Evolutionary conservation across 1,140 invertebrate genomes (phyloP).

Genomic region (Sipha flava): DNA sequence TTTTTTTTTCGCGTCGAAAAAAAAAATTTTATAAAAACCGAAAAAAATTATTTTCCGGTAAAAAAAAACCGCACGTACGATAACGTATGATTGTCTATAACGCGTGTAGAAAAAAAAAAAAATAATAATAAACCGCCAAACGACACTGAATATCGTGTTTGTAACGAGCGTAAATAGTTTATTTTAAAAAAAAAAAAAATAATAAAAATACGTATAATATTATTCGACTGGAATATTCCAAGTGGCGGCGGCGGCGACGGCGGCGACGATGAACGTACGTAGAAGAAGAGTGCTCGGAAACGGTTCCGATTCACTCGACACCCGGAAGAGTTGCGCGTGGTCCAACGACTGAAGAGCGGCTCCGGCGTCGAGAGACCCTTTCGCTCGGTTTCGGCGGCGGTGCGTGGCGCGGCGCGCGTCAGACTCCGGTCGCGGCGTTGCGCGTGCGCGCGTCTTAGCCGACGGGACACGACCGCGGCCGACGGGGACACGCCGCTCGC

Average conservation of each 20-base stretch:
- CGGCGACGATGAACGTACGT: background rate
- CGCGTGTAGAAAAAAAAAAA: background rate
- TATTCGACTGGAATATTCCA: too few species aligned
- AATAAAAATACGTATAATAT: too few species aligned
- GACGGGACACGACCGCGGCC: background rate
- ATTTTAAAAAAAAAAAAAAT: too few species aligned
- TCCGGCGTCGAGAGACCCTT: background rate
- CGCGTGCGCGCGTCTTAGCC: too few species aligned
- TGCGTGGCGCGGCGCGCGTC: background rate
- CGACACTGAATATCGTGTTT: too few species aligned
- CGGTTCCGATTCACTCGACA: conserved; percentile 19
- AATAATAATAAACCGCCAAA: too few species aligned
- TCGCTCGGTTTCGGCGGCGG: background rate
- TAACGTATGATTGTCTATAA: too few species aligned
- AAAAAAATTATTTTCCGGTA: too few species aligned
- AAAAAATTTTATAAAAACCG: too few species aligned
- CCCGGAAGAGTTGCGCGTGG: conserved; percentile 16
- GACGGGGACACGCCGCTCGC: background rate
- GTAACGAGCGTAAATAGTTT: too few species aligned
- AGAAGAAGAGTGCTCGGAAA: conserved; percentile 13
- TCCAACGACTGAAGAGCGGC: conserved; percentile 18
- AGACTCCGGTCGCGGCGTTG: too few species aligned
- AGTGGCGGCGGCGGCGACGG: background rate
- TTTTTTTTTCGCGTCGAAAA: background rate
- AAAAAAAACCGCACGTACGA: too few species aligned